Percentiles rank a stretch among this genome's conserved stretches.
phyloP scores from a whole-genome alignment of 1,140 invertebrate genomes.

The Rhopalosiphum maidis region DNA sequence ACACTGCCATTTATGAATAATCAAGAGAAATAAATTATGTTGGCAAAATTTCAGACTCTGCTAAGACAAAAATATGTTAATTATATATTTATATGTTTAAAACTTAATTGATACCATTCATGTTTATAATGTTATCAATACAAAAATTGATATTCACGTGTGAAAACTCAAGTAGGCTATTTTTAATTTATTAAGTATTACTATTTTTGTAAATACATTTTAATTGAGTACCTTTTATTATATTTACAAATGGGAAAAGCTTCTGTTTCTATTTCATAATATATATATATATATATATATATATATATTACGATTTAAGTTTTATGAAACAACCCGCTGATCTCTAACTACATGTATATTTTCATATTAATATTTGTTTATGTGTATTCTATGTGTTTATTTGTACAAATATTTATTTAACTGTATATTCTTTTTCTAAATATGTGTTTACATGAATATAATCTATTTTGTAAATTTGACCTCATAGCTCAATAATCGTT shows the following conservation, averaged over 20 bases:
- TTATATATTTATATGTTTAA: not conserved
- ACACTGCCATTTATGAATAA: slow-evolving; percentile 44
- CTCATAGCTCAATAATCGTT: not conserved
- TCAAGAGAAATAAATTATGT: not conserved
- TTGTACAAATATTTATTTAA: not conserved
- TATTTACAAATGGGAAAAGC: not conserved
- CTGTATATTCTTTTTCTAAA: not conserved
- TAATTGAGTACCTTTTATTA: not conserved
- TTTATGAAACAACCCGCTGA: not conserved
- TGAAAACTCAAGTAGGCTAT: not conserved
- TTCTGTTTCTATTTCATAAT: slow-evolving; percentile 9
- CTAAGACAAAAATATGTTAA: not conserved
- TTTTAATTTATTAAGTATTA: slow-evolving; percentile 6
- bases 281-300: not conserved
- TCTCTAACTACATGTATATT: slow-evolving; percentile 11
- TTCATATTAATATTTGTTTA: not conserved
- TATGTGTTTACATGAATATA: not conserved
- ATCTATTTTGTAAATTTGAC: not conserved
- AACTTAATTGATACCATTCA: not conserved
- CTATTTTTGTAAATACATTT: not conserved
- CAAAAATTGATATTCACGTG: not conserved
- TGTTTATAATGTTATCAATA: not conserved
- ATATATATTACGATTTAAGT: not conserved
- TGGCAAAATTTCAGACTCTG: not conserved
- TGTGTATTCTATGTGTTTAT: not conserved